phyloP scores from a whole-genome alignment of 2,797 vertebrate species.

The Catamblyrhynchus diadema region DNA sequence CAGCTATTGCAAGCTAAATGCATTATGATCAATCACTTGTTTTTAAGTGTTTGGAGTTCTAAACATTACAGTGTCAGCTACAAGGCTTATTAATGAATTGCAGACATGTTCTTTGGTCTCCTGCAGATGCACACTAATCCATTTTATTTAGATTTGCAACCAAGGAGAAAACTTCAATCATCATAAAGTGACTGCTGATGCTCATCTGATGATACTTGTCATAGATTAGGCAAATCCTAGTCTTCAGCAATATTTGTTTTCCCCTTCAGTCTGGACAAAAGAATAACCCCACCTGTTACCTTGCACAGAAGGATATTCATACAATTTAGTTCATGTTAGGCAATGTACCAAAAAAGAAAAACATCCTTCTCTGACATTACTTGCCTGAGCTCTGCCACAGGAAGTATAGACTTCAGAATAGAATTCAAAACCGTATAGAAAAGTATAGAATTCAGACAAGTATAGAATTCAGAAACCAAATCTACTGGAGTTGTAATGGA shows the following conservation, averaged over 20 bases:
- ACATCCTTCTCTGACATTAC: neutral
- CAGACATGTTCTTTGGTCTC: neutral
- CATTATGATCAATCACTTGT: neutral
- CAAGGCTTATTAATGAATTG: neutral
- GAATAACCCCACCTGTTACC: neutral
- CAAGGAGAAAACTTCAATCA: neutral
- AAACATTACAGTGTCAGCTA: neutral
- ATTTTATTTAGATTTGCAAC: neutral
- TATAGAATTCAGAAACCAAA: neutral
- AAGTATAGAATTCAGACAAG: too few relatives aligned
- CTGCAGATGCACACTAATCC: neutral
- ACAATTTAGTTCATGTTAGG: neutral
- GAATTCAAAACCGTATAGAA: too few relatives aligned
- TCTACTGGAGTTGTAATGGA: neutral
- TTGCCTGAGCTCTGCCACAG: neutral
- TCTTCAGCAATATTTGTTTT: neutral
- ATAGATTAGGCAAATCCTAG: neutral
- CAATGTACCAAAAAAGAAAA: neutral
- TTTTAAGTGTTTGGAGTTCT: neutral
- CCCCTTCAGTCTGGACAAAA: neutral
- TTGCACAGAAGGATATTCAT: neutral
- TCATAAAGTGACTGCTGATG: neutral
- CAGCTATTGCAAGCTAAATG: neutral
- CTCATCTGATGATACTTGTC: neutral
- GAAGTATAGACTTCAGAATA: neutral